phyloP scores from a whole-genome alignment of 2,888 invertebrate species.

The Mesorhabditis spiculigera region DNA sequence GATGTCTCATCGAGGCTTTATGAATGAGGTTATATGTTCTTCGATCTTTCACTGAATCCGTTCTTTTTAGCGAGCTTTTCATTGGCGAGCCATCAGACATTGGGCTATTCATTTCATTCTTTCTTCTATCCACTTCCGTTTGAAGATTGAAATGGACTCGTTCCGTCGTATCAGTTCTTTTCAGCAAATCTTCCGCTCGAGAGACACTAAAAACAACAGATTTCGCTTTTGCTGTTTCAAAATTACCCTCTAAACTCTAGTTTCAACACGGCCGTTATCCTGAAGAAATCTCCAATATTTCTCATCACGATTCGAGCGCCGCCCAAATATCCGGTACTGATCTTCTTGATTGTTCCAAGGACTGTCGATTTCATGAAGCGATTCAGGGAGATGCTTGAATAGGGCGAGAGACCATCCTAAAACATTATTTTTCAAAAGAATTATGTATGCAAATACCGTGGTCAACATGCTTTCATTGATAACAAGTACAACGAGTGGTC shows the following conservation, averaged over 20 bases:
- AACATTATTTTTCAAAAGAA: constrained; percentile 10
- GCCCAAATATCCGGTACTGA: constrained; percentile 95
- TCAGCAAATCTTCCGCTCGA: constrained; percentile 19
- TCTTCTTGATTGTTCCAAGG: constrained; percentile 94
- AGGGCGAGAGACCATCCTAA: constrained; percentile 37
- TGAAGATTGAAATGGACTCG: too few relatives aligned
- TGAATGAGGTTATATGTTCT: too few relatives aligned
- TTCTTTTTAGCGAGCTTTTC: constrained; percentile 59
- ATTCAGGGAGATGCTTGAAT: constrained; percentile 39
- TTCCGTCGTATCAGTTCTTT: too few relatives aligned
- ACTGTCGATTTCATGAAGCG: constrained; percentile 64
- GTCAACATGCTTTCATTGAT: constrained; percentile 72
- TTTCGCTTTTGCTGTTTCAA: background rate
- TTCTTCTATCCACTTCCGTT: too few relatives aligned
- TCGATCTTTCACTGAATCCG: too few relatives aligned
- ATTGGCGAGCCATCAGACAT: constrained; percentile 70
- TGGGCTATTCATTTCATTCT: constrained; percentile 8
- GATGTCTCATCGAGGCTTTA: constrained; percentile 29
- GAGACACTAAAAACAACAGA: constrained; percentile 60
- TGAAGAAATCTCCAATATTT: constrained; percentile 88
- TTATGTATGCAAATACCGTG: constrained; percentile 19
- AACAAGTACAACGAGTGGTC: constrained; percentile 82
- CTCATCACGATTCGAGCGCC: constrained; percentile 91
- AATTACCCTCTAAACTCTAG: constrained; percentile 67
- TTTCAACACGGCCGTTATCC: constrained; percentile 94